Evolutionary conservation across 2,797 vertebrate species (phyloP), one percentile per base, ranked within the genome.

Genomic region (Fistularia tabacaria): DNA sequence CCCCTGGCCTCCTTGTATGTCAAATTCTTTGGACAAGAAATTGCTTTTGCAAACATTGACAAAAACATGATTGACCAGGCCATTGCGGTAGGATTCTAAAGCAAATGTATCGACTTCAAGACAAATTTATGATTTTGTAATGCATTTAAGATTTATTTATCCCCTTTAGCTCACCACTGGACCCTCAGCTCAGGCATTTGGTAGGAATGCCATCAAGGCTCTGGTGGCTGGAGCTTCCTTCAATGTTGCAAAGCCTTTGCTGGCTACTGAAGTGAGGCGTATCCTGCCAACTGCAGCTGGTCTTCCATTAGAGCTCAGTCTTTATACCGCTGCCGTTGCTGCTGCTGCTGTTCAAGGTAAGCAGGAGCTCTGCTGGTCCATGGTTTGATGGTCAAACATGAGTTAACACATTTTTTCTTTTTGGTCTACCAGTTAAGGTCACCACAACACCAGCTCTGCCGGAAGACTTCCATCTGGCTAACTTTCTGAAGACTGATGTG

Each of bases 21-120:
- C 62, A 95, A 92, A 80, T 63, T 92, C 57, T 88, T 94, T 61
- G 89, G 80, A 68, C 91, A 96, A 73, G 92, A 93, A 77, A 1
- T 93, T 36, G 81, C 88, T 60, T 94, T 85, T 60, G 81, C 71
- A 47, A 74, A 62, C 65, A 52, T 92, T 41, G 85, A 92, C 79
- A 92, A 89, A 86, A 51, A 66, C 0, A 1, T 83, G 40, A 79
- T 92, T 25, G 82, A 90, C 62, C 72, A 85, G 41, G 55, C 69
- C 65, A 52, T 90, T 49, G 64, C 87, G 83, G 94, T 94, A 87
- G 37, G 49, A 51, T 55, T 61, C 1, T 52, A 42, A 69, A 40
- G 5, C 25, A 5, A 58, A 3, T 36, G 11, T 44, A 7, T 58
- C 5, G 48, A 51, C 9, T 3, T 45, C 42, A 41, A 59, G n/a